Base-by-base conservation (phyloP, 2,113 vertebrate species). In the Calyptommatus sinebrachiatus region DNA sequence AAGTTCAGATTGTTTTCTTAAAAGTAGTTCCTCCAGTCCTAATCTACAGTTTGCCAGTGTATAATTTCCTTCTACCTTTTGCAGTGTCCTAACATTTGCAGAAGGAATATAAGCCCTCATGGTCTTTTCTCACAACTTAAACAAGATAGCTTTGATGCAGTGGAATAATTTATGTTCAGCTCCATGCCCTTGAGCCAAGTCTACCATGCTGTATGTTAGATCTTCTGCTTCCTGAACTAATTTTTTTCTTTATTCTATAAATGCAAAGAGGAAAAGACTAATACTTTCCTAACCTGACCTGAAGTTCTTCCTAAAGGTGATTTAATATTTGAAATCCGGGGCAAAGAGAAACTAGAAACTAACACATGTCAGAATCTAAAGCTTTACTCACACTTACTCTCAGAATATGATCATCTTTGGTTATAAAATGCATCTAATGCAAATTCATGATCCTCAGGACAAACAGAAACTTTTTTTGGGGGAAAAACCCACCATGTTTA, bases 1-100 rank as follows among this genome's bases (percentile, higher is more conserved):
- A 84, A 78, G 85, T 71, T 68, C 14, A 89, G 80, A 87, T 80
- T 89, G 82, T 89, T 89, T 92, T 89, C 77, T 84, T 84, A 84
- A 86, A 57, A 89, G 80, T 83, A 83, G 57, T 72, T 85, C 67
- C 81, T 28, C 80, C 61, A 82, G 81, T 26, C 60, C 50, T 87
- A 71, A 86, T 89, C 29, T 82, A 77, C 28, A 66, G 12, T 87
- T 92, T 89, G 62, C 82, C 48, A 74, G 68, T 74, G n/a, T 53
- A 83, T 63, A 89, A 82, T 80, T 91, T 89, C 28, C 28, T 80
- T 83, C 66, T 83, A 2, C 26, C 80, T 85, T 88, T 86, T 2
- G 1, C 73, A 66, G 83, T 63, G 74, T 82, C 10, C 78, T 83
- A 76, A 24, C 2, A 86, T 35, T 71, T 86, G 7, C 76, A 83